Evolutionary conservation across 2,888 invertebrate species (phyloP).

Genomic region (Eupithecia centaureata): DNA sequence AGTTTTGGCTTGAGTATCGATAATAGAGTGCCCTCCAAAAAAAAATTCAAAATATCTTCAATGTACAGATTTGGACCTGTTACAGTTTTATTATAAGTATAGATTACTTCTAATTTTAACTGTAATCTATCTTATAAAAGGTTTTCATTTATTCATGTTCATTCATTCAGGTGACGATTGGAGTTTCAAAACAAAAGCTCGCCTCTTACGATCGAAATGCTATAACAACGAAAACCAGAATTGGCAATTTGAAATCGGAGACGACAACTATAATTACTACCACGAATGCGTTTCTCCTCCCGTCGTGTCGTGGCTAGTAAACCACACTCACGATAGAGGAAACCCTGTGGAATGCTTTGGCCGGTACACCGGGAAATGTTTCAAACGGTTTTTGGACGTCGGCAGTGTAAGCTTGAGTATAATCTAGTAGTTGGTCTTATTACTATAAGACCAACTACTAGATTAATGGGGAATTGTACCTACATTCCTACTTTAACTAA

Average conservation of each 20-base stretch:
- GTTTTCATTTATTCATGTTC: too few relatives aligned
- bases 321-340: background rate
- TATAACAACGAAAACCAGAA: background rate
- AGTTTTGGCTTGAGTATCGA: too few relatives aligned
- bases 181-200: background rate
- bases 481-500: too few relatives aligned
- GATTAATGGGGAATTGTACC: too few relatives aligned
- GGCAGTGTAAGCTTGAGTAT: background rate
- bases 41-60: too few relatives aligned
- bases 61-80: too few relatives aligned
- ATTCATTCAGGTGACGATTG: background rate
- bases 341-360: background rate
- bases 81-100: too few relatives aligned
- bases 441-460: too few relatives aligned
- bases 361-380: background rate
- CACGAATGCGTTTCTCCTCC: background rate
- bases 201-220: background rate
- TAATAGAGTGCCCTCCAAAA: too few relatives aligned
- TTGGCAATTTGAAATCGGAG: background rate
- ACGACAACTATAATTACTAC: background rate
- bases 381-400: background rate
- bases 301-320: background rate
- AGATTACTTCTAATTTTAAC: too few relatives aligned
- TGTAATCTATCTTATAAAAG: too few relatives aligned
- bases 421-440: too few relatives aligned